Conservation (phyloP, 2,888 invertebrate genomes). For the Agonopterix arenella region DNA sequence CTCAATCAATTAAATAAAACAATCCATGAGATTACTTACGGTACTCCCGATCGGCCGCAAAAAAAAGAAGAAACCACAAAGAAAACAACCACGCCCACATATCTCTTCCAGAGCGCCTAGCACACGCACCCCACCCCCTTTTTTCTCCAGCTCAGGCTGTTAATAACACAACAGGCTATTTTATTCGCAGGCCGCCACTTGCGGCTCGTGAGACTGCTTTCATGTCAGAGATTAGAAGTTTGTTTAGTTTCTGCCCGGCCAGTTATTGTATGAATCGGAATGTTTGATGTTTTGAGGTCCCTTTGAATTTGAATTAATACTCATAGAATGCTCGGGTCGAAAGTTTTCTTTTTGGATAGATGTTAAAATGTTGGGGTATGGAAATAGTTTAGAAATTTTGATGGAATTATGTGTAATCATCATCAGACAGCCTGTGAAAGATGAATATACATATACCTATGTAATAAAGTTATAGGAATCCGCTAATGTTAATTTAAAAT, state of each 20-base stretch:
- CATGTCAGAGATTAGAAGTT: constrained; percentile 65
- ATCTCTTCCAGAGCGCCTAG: constrained; percentile 28
- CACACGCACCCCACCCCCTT: constrained; percentile 36
- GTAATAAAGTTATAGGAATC: too few species aligned
- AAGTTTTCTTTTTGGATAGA: neutral
- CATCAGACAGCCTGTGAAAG: too few species aligned
- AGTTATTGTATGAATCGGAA: constrained; percentile 24
- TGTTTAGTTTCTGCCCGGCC: constrained; percentile 35
- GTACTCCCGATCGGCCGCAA: too few species aligned
- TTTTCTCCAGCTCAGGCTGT: constrained; percentile 55
- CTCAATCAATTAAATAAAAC: too few species aligned
- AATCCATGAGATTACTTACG: too few species aligned
- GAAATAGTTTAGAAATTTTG: too few species aligned
- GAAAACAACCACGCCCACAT: neutral
- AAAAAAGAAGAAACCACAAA: too few species aligned
- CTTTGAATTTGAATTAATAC: constrained; percentile 8
- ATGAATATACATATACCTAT: too few species aligned
- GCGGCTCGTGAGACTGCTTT: constrained; percentile 64
- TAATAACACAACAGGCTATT: constrained; percentile 74
- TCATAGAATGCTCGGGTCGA: neutral
- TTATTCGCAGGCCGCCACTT: constrained; percentile 59
- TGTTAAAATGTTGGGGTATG: too few species aligned
- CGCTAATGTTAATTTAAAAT: too few species aligned
- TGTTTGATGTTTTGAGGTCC: constrained; percentile 18
- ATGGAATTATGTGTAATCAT: too few species aligned